Percentiles rank a stretch among this genome's conserved stretches.
phyloP scores from a whole-genome alignment of 2,888 invertebrate species.

The Chymomyza amoena region DNA sequence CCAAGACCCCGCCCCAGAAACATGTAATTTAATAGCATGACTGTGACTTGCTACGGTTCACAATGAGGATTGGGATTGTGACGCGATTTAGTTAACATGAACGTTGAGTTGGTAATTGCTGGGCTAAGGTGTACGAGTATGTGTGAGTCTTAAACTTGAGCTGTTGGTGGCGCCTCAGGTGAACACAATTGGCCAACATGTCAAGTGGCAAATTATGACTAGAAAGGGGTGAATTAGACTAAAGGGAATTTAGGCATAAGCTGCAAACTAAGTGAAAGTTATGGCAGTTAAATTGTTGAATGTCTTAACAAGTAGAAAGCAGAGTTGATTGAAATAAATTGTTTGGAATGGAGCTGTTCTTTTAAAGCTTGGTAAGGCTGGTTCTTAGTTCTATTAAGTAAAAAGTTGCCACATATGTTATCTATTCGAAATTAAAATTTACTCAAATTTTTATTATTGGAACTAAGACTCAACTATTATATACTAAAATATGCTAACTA shows the following conservation, averaged over 20 bases:
- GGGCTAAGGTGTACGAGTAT: neutral
- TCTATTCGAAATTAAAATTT: too few relatives aligned
- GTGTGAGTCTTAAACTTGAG: neutral
- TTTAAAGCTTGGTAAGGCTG: too few relatives aligned
- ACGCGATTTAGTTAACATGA: neutral
- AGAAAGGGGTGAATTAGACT: neutral
- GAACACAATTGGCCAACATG: constrained; percentile 44
- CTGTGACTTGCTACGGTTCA: neutral
- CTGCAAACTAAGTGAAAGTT: neutral
- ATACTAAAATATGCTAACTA: too few relatives aligned
- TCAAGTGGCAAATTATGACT: constrained; percentile 62
- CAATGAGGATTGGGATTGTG: neutral
- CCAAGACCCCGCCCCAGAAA: neutral
- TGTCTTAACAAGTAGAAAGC: neutral
- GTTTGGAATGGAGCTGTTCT: neutral
- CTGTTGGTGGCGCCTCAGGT: constrained; percentile 47
- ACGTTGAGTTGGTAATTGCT: neutral
- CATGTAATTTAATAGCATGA: constrained; percentile 4
- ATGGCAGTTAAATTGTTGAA: neutral
- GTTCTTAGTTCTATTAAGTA: too few relatives aligned
- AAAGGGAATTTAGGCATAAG: neutral
- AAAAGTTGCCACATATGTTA: too few relatives aligned
- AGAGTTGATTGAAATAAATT: neutral
- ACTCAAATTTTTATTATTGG: too few relatives aligned
- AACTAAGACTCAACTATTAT: too few relatives aligned